These are phyloP conservation scores for Hydra vulgaris DNA, from an alignment of 30 jellyfish, hydroid and myxozoan genomes.

Conservation along the genomic window DNA sequence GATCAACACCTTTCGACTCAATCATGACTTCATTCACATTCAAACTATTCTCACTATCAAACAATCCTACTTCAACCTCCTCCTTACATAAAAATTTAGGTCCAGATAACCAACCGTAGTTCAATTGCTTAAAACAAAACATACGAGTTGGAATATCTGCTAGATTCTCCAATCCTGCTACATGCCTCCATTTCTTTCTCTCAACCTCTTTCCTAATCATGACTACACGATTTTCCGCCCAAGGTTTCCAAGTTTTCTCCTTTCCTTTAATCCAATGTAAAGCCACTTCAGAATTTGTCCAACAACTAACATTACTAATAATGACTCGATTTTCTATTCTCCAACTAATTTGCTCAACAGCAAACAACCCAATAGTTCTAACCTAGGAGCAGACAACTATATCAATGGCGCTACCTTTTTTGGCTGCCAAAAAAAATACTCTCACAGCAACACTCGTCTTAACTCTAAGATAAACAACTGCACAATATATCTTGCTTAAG, in stretches of 20 bases:
- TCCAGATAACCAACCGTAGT: slow-evolving; percentile 16
- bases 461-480: no score
- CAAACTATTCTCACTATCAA: no score
- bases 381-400: slow-evolving; percentile 49
- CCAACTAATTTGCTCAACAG: slow-evolving; percentile 34
- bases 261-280: no score
- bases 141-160: slow-evolving; percentile 35
- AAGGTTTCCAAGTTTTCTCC: no score
- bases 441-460: no score
- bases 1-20: not conserved
- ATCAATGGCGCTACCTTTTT: slow-evolving; percentile 23
- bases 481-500: slow-evolving; percentile 29
- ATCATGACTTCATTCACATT: not conserved
- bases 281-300: no score
- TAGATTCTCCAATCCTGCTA: slow-evolving; percentile 25
- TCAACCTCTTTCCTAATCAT: no score
- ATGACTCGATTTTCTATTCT: slow-evolving; percentile 26
- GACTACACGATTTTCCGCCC: no score
- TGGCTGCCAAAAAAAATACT: slow-evolving; percentile 47
- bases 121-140: not conserved
- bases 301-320: no score
- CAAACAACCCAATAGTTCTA: slow-evolving; percentile 53
- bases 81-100: no score
- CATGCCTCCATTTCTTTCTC: slow-evolving; percentile 28
- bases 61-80: no score